Conservation (phyloP, 2,888 invertebrate genomes). For the Drosophila silvestris region DNA sequence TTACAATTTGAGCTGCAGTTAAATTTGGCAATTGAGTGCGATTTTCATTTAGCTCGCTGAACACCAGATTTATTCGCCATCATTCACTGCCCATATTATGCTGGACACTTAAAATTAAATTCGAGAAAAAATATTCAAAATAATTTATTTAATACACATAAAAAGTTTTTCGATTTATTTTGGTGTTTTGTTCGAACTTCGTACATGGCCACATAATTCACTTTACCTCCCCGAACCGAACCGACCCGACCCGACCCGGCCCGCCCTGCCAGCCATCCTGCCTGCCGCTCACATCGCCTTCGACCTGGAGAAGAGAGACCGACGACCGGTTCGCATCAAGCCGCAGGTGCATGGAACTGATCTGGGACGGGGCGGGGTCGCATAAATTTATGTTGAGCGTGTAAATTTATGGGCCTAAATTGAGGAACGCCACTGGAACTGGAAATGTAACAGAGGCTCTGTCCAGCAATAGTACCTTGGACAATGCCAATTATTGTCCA, state of each 20-base stretch:
- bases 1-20: constrained; percentile 1
- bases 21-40: constrained; percentile 1
- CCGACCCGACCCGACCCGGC: background rate
- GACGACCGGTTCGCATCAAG: constrained; percentile 2
- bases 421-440: constrained; percentile 9
- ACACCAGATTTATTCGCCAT: constrained; percentile 21
- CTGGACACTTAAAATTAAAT: constrained; percentile 56
- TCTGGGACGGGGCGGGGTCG: constrained; percentile 20
- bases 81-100: constrained; percentile 14
- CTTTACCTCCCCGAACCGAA: constrained; percentile 37
- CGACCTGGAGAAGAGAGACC: background rate
- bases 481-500: constrained; percentile 58
- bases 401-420: constrained; percentile 56
- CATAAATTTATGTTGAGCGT: constrained; percentile 64
- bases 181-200: constrained; percentile 53
- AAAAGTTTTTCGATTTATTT: constrained; percentile 79
- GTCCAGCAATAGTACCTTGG: constrained; percentile 4
- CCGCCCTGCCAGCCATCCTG: background rate
- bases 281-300: background rate
- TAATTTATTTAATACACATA: constrained; percentile 79
- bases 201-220: constrained; percentile 73
- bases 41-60: constrained; percentile 8
- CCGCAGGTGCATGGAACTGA: constrained; percentile 56
- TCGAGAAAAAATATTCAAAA: constrained; percentile 53
- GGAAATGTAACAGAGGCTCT: constrained; percentile 3